phyloP scores from a whole-genome alignment of 2,888 invertebrate genomes.

The Bellardia pandia region DNA sequence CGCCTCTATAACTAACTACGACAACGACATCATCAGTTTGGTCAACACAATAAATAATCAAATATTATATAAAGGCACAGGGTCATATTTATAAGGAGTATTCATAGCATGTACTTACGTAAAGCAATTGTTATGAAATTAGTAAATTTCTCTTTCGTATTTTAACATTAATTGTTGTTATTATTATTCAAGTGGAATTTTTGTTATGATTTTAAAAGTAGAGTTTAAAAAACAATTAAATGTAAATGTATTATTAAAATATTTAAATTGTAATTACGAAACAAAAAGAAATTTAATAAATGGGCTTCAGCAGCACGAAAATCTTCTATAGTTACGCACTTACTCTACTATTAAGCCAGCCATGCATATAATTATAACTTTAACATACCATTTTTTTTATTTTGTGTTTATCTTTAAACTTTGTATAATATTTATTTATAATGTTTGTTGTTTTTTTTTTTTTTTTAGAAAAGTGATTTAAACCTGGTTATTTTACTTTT shows the following conservation, averaged over 20 bases:
- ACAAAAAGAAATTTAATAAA: conserved; percentile 43
- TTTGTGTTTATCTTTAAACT: conserved; percentile 35
- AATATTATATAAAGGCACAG: background rate
- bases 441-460: background rate
- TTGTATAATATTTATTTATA: background rate
- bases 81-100: background rate
- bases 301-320: conserved; percentile 32
- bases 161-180: background rate
- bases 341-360: conserved; percentile 19
- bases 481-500: background rate
- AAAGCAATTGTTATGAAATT: background rate
- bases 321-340: background rate
- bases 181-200: background rate
- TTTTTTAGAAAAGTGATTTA: background rate
- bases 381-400: background rate
- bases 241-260: conserved; percentile 28
- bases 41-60: conserved; percentile 60
- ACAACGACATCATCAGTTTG: conserved; percentile 27
- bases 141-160: background rate
- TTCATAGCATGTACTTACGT: background rate
- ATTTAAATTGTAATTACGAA: conserved; percentile 45
- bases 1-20: background rate
- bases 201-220: background rate
- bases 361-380: conserved; percentile 55
- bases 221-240: background rate